Evolutionary conservation across 2,888 invertebrate genomes (phyloP), one percentile per base, ranked within the genome.

Genomic region (Balanococcus diminutus): DNA sequence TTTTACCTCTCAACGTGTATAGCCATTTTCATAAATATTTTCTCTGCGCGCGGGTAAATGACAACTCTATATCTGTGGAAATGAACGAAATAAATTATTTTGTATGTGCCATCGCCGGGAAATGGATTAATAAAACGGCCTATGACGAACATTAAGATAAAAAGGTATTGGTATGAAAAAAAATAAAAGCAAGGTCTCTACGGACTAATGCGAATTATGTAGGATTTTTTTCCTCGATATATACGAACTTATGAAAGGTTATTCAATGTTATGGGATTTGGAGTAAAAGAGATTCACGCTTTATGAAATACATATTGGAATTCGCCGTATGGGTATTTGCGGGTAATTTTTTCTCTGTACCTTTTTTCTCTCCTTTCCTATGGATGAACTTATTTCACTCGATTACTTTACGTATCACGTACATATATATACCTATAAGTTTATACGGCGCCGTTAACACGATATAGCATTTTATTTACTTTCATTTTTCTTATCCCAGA

Each of bases 371-470:
- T 9, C 31, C n/a, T 67, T 56, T 56, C 28, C 67, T 28, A 67
- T 31, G 67, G 67, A 56, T 67, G 28, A 67, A 67, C 67, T 67
- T 67, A 67, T 67, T 67, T 67, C 67, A 67, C 67, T 67, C 67
- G 67, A 67, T 67, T 67, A 67, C 67, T 28, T 67, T 28, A 28
- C 67, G 28, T 67, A 67, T 67, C 67, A 67, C 67, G 67, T 67
- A 67, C 67, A 67, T 67, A 28, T 22, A 9, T 36, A 36, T 6
- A 36, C 36, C 46, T 16, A 46, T 16, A 16, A 67, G 28, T 67
- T 67, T 67, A 67, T 67, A 67, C 16, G 28, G 67, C 67, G 67
- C 67, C 67, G 67, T 67, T 67, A 67, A 67, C 67, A 67, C 67
- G 28, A 28, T 67, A 67, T 67, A 67, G 67, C 67, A 28, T 67